Base-by-base conservation (phyloP, 2,888 invertebrate genomes). In the Drosophila pseudotalamancana region DNA sequence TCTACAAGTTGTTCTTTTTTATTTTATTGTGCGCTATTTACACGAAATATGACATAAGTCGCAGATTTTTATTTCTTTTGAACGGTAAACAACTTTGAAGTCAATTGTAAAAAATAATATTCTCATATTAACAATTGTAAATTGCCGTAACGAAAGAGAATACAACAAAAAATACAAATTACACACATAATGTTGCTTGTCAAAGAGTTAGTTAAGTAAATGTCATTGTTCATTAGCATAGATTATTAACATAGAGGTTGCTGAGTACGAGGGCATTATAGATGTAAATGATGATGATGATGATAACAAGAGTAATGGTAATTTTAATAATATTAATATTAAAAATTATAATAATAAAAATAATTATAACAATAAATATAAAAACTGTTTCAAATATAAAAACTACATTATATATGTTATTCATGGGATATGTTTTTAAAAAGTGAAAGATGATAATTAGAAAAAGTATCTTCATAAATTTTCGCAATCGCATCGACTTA, bases 1-100 rank as follows among this genome's bases (percentile, higher is more conserved):
- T 62, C 12, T 27, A n/a, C n/a, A n/a, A n/a, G 19, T 12, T 31
- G 21, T 4, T 8, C 4, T n/a, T 43, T 6, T 31, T 31, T 12
- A 21, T 12, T 21, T 43, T 29, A 18, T 27, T 29, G 32, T 50
- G 32, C 12, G 27, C 12, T 43, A 29, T 59, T 60, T 50, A 56
- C 45, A 54, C 50, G 39, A 32, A 51, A 57, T 51, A 78, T 82
- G 79, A 85, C 82, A 82, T 82, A 75, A 72, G 60, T 43, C 37
- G 11, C 42, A 39, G 19, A 64, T 70, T 39, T 65, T 39, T 65
- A 87, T 62, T 51, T 43, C 43, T 29, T 51, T 42, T 25, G 27
- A 40, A 39, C 21, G 23, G 23, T 25, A 43, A 34, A 19, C 19
- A 40, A 39, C 12, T 25, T 3, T 29, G 25, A 43, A 29, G 34